These are phyloP conservation scores for Phylloscopus whistleri DNA, from an alignment of 2,113 vertebrate species.

Conservation along the genomic window DNA sequence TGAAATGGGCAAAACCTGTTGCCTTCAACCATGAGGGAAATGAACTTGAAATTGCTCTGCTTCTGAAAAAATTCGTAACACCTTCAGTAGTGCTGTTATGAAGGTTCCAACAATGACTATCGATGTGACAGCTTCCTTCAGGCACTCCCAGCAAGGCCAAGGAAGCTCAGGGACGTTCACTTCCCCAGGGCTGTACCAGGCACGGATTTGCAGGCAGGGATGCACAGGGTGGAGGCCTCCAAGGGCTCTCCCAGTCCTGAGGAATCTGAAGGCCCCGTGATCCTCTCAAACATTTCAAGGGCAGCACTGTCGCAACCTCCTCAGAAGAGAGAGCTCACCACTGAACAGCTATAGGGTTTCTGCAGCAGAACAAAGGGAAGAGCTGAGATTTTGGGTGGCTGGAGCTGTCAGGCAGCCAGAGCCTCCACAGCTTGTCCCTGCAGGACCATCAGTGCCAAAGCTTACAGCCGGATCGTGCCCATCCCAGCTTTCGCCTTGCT, in stretches of 20 bases:
- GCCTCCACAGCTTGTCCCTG: background rate
- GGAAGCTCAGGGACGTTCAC: background rate
- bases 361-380: background rate
- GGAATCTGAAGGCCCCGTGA: background rate
- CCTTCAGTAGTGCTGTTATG: background rate
- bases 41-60: background rate
- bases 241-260: background rate
- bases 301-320: background rate
- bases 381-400: background rate
- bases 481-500: background rate
- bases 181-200: background rate
- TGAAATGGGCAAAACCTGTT: background rate
- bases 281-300: background rate
- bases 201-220: background rate
- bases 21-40: background rate
- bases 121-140: background rate
- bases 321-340: background rate
- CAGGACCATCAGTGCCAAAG: background rate
- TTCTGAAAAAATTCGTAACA: background rate
- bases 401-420: background rate
- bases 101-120: background rate
- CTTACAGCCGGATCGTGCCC: rapidly evolving
- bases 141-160: background rate
- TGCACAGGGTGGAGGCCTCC: rapidly evolving
- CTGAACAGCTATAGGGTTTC: background rate